Evolutionary conservation across 1,140 invertebrate species (phyloP).

Genomic region (Drosophila simulans): DNA sequence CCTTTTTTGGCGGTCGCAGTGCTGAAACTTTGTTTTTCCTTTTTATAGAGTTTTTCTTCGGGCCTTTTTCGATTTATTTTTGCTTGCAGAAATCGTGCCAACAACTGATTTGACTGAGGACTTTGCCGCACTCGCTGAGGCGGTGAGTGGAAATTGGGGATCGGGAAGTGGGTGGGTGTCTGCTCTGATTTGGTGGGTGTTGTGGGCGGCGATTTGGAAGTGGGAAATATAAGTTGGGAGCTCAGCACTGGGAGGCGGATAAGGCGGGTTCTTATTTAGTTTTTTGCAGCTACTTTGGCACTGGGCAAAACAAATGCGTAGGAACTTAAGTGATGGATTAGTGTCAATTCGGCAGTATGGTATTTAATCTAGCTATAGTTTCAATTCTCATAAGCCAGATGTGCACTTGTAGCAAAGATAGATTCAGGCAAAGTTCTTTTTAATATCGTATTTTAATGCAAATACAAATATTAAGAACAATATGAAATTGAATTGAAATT

Average conservation of each 20-base stretch:
- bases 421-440: not conserved
- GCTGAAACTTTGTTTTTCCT: conserved; percentile 66
- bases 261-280: conserved; percentile 39
- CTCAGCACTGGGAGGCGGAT: not conserved
- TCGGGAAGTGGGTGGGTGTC: conserved; percentile 6
- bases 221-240: too few species aligned
- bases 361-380: not conserved
- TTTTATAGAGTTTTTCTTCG: conserved; percentile 27
- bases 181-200: conserved; percentile 30
- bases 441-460: not conserved
- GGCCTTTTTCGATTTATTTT: conserved; percentile 47
- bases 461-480: not conserved
- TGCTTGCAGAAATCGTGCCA: conserved; percentile 69
- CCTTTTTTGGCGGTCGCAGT: conserved; percentile 39
- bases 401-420: not conserved
- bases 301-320: conserved; percentile 19
- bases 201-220: not conserved
- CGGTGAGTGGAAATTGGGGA: conserved; percentile 28
- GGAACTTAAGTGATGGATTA: conserved; percentile 14
- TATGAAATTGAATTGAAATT: too few species aligned
- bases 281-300: conserved; percentile 50
- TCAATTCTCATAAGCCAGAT: not conserved
- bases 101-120: conserved; percentile 76
- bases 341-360: conserved; percentile 1
- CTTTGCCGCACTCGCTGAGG: conserved; percentile 49